Evolutionary conservation across 2,888 invertebrate species (phyloP).

Genomic region (Lepas anatifera): DNA sequence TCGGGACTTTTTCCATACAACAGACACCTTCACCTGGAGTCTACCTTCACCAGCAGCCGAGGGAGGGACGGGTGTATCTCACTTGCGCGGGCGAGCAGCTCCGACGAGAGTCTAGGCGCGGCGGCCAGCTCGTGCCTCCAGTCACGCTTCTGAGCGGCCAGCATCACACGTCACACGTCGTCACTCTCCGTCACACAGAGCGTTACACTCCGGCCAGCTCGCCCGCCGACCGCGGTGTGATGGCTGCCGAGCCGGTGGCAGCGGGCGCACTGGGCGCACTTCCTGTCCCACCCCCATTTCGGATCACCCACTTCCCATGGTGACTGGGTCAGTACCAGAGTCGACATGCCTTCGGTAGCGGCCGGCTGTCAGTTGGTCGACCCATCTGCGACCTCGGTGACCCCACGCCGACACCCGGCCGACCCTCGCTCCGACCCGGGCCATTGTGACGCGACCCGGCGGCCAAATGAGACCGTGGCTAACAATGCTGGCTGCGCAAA

Average conservation of each 20-base stretch:
- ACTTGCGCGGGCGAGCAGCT: not conserved
- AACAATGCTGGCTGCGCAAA: not conserved
- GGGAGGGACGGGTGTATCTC: no score
- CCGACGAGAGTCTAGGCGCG: not conserved
- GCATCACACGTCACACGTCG: not conserved
- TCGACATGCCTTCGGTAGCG: not conserved
- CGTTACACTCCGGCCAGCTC: not conserved
- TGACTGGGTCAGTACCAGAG: not conserved
- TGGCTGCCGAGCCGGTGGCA: not conserved
- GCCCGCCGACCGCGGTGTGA: not conserved
- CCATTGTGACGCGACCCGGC: not conserved
- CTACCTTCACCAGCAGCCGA: no score
- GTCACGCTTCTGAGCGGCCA: not conserved
- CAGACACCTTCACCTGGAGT: no score
- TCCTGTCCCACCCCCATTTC: not conserved
- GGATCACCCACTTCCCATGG: not conserved
- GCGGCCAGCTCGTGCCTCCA: not conserved
- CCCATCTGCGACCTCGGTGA: not conserved
- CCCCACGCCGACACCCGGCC: not conserved
- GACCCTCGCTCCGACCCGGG: not conserved
- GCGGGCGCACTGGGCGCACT: not conserved
- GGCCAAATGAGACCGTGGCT: not conserved
- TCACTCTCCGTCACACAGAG: not conserved
- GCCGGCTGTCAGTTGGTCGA: not conserved
- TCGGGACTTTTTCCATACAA: no score